phyloP scores from a whole-genome alignment of 2,113 vertebrate species.

The Gymnorhina tibicen region DNA sequence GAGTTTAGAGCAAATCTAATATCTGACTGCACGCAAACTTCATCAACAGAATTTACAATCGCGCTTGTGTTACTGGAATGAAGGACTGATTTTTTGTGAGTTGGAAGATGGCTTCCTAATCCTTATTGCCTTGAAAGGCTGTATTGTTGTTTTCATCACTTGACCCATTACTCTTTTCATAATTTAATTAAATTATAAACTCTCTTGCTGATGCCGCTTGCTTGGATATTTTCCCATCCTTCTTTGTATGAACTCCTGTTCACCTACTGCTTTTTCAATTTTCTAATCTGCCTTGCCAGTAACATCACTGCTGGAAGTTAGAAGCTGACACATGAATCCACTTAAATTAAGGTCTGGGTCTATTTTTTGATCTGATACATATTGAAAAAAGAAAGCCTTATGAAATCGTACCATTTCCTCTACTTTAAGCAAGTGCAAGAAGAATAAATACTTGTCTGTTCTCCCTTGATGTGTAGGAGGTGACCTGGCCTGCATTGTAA shows the following conservation, averaged over 20 bases:
- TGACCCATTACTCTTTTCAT: constrained; percentile 56
- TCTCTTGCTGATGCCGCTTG: constrained; percentile 12
- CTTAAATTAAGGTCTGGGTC: neutral
- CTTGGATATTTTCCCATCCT: constrained; percentile 3
- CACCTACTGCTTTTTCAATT: constrained; percentile 38
- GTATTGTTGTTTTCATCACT: constrained; percentile 56
- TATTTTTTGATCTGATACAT: constrained; percentile 3
- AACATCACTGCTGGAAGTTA: neutral
- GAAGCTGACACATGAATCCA: neutral
- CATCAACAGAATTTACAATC: constrained; percentile 45
- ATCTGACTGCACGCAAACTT: constrained; percentile 7
- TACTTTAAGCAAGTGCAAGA: neutral
- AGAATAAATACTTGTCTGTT: constrained; percentile 22
- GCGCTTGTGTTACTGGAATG: constrained; percentile 46
- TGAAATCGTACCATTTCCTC: neutral
- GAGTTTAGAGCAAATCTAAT: neutral
- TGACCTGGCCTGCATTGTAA: neutral
- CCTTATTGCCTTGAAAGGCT: constrained; percentile 41
- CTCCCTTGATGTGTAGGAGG: neutral
- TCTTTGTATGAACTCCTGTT: constrained; percentile 38
- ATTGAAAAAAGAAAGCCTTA: neutral
- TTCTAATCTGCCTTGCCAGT: neutral
- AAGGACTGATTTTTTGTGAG: constrained; percentile 34
- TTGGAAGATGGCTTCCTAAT: constrained; percentile 33
- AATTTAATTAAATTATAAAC: constrained; percentile 56